Evolutionary conservation across 2,113 vertebrate genomes (phyloP), one percentile per base, ranked within the genome.

Genomic region (Cololabis saira): DNA sequence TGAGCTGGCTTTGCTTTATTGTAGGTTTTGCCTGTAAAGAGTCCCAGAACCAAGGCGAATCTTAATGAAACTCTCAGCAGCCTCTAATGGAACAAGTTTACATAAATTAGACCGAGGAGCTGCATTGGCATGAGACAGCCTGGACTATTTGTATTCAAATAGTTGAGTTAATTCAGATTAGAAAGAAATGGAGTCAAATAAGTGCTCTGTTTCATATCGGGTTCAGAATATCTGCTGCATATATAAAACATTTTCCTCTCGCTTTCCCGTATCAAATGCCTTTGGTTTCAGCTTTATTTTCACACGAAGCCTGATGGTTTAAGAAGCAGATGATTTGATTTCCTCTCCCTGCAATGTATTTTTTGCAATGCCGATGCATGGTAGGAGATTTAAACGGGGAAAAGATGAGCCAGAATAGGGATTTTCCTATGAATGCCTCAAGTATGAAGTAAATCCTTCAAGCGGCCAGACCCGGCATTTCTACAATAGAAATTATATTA

Each of bases 51-150:
- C 79, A 80, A 90, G 78, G 74, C 80, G 74, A 74, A 82, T 71
- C 81, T 83, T 93, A 93, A 93, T 91, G 85, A 92, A 89, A 78
- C 86, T 86, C 90, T 90, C 88, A 85, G 80, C 84, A 88, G 91
- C 85, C 87, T 90, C 90, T 90, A 91, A 93, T 91, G 70, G 83
- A 91, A 91, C 91, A 89, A 80, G 91, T 90, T 92, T 93, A 92
- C 90, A 90, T 92, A 91, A 92, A 93, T 92, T 90, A 92, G 89
- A 82, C 87, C 88, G 74, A 89, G 89, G 81, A 80, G 80, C 82
- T 85, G 83, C 81, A 81, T 78, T 80, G 75, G 81, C 80, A 89
- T 83, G 70, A 68, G 89, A 89, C 87, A 91, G 84, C 70, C 84
- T 45, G 48, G 69, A 11, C 33, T 37, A 37, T 37, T 92, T 86